Evolutionary conservation across 2,797 vertebrate species (phyloP).

Genomic region (Okamejei kenojei): DNA sequence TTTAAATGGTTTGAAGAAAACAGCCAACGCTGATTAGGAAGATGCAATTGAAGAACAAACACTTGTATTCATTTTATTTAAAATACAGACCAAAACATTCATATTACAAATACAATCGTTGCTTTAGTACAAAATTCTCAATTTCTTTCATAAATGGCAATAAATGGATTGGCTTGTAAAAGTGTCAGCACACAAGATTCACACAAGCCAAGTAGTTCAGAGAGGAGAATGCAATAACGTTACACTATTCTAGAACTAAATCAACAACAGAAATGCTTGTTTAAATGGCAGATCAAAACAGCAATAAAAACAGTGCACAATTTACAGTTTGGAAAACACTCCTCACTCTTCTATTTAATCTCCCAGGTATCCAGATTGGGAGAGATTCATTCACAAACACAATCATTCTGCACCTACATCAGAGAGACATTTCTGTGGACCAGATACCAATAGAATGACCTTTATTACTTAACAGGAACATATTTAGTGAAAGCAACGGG

Average conservation of each 20-base stretch:
- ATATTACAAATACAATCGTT: conserved; percentile 66
- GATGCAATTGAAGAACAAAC: conserved; percentile 43
- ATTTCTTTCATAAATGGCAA: conserved; percentile 53
- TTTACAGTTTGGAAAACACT: conserved; percentile 17
- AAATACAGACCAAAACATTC: conserved; percentile 58
- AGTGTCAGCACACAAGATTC: conserved; percentile 56
- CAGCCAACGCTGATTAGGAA: background rate
- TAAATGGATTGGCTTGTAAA: conserved; percentile 48
- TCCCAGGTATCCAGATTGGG: background rate
- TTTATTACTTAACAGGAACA: background rate
- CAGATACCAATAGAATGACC: background rate
- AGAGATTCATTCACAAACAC: background rate
- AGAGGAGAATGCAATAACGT: conserved; percentile 46
- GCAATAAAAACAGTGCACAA: conserved; percentile 27
- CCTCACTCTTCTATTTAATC: background rate
- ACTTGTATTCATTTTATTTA: conserved; percentile 45
- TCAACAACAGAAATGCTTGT: conserved; percentile 52
- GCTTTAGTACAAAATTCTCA: conserved; percentile 64
- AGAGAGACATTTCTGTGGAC: background rate
- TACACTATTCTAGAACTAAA: conserved; percentile 51
- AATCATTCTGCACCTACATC: background rate
- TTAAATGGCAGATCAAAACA: background rate
- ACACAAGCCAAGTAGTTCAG: conserved; percentile 51
- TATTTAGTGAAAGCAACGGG: background rate
- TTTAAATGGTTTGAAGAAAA: conserved; percentile 16